These are phyloP conservation scores for Pocillopora verrucosa DNA, from an alignment of 64 coral and sea anemone genomes.

Conservation along the genomic window DNA sequence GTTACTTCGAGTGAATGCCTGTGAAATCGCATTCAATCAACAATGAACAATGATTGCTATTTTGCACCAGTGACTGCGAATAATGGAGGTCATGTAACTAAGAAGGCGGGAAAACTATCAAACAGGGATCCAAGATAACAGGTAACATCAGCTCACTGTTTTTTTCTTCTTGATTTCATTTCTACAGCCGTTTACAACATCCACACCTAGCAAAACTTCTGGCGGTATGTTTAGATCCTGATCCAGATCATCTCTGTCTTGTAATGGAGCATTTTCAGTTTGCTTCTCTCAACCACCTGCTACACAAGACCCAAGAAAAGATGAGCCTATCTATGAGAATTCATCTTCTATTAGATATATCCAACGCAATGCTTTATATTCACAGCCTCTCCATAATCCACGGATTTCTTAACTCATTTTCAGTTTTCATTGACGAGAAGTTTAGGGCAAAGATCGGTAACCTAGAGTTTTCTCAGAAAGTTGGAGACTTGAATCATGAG, in stretches of 20 bases:
- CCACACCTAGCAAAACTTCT: slow-evolving; percentile 60
- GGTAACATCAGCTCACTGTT: not conserved
- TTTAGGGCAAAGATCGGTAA: slow-evolving; percentile 71
- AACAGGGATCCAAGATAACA: no score
- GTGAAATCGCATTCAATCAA: no score
- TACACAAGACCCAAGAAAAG: slow-evolving; percentile 52
- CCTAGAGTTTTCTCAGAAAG: slow-evolving; percentile 64
- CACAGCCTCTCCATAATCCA: slow-evolving; percentile 64
- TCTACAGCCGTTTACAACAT: slow-evolving; percentile 75
- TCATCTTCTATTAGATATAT: slow-evolving; percentile 40
- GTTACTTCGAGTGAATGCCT: no score
- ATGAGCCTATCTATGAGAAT: slow-evolving; percentile 51
- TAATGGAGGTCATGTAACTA: no score
- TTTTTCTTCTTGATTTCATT: not conserved
- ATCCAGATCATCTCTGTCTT: slow-evolving; percentile 15
- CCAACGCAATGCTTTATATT: slow-evolving; percentile 73
- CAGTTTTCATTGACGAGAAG: slow-evolving; percentile 63
- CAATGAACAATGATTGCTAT: no score
- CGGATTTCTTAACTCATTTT: slow-evolving; percentile 75
- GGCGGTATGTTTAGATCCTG: slow-evolving; percentile 51
- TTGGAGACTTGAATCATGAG: not conserved
- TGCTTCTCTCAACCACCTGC: slow-evolving; percentile 55
- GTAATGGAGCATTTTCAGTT: slow-evolving; percentile 72
- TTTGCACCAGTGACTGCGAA: no score
- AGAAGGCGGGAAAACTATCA: no score